These are phyloP conservation scores for Cephus runcator DNA, from an alignment of 2,888 invertebrate species.

Conservation along the genomic window DNA sequence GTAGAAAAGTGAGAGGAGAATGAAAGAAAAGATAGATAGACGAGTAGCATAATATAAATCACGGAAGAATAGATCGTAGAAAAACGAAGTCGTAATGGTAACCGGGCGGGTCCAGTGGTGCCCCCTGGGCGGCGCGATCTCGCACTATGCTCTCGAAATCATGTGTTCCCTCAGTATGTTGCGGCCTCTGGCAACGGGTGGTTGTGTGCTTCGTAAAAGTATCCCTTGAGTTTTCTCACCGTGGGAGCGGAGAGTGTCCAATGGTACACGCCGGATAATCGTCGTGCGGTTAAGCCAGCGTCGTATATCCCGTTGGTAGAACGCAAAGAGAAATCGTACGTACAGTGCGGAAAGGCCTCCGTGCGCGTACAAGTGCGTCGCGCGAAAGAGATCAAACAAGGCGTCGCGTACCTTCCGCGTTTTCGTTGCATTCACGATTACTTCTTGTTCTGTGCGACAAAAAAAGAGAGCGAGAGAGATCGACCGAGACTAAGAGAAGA, in stretches of 20 bases:
- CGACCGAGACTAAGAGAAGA: too few species aligned
- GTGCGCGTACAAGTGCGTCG: background rate
- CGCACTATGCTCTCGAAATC: constrained; percentile 33
- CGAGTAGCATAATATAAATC: background rate
- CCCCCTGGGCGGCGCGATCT: constrained; percentile 32
- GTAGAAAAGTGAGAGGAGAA: background rate
- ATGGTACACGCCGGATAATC: too few species aligned
- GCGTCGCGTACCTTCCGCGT: too few species aligned
- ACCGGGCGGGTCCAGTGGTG: constrained; percentile 32
- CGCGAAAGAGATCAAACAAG: background rate
- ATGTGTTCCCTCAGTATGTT: constrained; percentile 54
- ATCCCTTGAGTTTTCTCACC: background rate
- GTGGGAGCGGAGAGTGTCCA: background rate
- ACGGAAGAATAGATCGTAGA: background rate
- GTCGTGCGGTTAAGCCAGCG: too few species aligned
- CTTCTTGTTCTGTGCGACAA: too few species aligned
- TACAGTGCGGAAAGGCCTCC: too few species aligned
- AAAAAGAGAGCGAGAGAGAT: too few species aligned
- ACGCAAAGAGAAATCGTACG: too few species aligned
- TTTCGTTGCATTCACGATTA: too few species aligned
- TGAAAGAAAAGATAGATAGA: background rate
- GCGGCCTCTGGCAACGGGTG: constrained; percentile 45
- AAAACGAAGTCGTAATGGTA: constrained; percentile 13
- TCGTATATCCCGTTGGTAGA: too few species aligned
- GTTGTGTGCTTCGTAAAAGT: constrained; percentile 21